Evolutionary conservation across 2,113 vertebrate genomes (phyloP), one percentile per base, ranked within the genome.

Genomic region (Clarias batrachus): DNA sequence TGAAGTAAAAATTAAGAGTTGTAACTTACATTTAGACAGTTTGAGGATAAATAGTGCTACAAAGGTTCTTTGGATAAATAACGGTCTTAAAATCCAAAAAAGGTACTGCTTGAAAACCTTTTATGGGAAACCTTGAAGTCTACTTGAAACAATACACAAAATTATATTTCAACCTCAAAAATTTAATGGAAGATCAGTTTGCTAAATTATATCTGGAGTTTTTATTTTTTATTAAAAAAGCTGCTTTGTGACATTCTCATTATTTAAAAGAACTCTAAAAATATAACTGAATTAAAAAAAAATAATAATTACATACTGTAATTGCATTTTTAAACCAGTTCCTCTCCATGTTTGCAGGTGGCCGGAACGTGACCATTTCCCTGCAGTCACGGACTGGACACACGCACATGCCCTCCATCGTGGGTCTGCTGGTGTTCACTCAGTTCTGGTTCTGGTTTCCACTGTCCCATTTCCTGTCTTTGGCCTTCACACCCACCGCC

Each of bases 361-460:
- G 98, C 60, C 98, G 99, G 87, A 99, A 99, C 0, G 96, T 99
- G 88, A 98, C 97, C 78, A 99, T 99, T 94, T 99, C 97, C 1
- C 95, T 99, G 90, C 98, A 99, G 95, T 99, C 98, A 0, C 96
- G 98, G 89, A 99, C 98, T 0, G 98, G 98, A 56, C 98, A 99
- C 89, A 99, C 98, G 66, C 98, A 99, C 92, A 99, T 99, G 98
- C 98, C 98, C 2, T 98, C 98, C 0, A 95, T 99, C 90, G 98
- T 99, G 41, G 98, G 98, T 1, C 96, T 99, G 87, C 94, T 99
- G 90, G 98, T 99, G 92, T 99, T 99, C 91, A 99, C 98, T 77
- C 98, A 99, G 95, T 99, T 99, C 94, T 99, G 98, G 98, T 99
- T 99, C 93, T 99, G 98, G 98, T 99, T 99, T 92, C 98, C 98